These are phyloP conservation scores for Drosophila bocqueti DNA, from an alignment of 1,140 invertebrate species.

Conservation along the genomic window DNA sequence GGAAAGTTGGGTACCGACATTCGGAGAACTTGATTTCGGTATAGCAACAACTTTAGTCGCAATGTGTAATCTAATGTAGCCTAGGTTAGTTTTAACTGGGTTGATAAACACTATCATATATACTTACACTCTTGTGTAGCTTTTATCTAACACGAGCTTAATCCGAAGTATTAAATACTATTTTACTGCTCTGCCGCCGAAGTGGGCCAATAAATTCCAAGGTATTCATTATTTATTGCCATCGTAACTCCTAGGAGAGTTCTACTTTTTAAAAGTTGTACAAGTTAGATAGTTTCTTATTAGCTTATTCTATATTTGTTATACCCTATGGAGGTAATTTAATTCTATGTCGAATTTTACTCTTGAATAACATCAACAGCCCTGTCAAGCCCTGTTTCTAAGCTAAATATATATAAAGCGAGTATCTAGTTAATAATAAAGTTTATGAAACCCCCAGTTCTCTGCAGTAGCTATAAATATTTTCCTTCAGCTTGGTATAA, in stretches of 20 bases:
- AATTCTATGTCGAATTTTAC: not conserved
- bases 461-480: not conserved
- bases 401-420: not conserved
- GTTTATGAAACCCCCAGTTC: no score
- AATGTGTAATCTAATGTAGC: not conserved
- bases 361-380: not conserved
- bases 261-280: not conserved
- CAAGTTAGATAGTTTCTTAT: not conserved
- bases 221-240: not conserved
- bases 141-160: not conserved
- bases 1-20: not conserved
- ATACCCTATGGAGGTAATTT: not conserved
- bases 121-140: not conserved
- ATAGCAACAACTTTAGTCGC: not conserved
- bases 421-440: no score
- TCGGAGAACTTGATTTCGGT: not conserved
- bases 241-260: not conserved
- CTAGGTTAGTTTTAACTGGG: slow-evolving; percentile 6
- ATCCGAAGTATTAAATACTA: not conserved
- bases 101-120: not conserved
- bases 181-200: not conserved
- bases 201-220: not conserved
- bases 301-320: not conserved
- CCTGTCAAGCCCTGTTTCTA: not conserved
- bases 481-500: not conserved